phyloP scores from a whole-genome alignment of 2,113 vertebrate genomes.

The Corythornis vintsioides region DNA sequence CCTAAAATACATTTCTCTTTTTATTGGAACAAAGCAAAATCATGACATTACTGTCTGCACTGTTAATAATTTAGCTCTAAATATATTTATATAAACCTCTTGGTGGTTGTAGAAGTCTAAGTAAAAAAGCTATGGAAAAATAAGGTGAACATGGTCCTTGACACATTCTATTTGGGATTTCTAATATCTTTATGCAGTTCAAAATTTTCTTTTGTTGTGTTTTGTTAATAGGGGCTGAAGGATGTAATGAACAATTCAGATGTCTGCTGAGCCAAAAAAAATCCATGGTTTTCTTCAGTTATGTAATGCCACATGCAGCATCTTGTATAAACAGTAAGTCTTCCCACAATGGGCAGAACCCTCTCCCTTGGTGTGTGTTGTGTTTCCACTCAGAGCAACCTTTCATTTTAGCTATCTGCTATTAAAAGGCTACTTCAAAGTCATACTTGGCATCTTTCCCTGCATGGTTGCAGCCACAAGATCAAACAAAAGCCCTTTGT shows the following conservation, averaged over 20 bases:
- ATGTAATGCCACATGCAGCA: not conserved
- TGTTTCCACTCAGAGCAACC: slow-evolving; percentile 1
- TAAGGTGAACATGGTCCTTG: not conserved
- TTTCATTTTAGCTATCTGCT: slow-evolving; percentile 33
- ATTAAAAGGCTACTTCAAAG: slow-evolving; percentile 38
- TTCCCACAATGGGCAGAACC: not conserved
- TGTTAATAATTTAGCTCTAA: not conserved
- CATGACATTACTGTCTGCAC: not conserved
- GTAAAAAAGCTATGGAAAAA: not conserved
- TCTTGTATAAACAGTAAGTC: not conserved
- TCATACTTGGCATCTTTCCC: slow-evolving; percentile 7
- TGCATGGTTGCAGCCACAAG: not conserved
- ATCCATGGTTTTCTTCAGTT: not conserved
- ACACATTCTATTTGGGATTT: not conserved
- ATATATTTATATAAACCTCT: not conserved
- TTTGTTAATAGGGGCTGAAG: not conserved
- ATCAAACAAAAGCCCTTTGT: slow-evolving; percentile 33
- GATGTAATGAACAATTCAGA: not conserved
- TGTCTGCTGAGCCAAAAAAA: not conserved
- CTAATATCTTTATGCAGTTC: not conserved
- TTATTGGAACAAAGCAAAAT: not conserved
- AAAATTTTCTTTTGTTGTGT: not conserved
- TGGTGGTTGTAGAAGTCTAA: not conserved
- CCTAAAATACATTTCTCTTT: not conserved
- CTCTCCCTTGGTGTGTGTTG: not conserved